Conservation (phyloP, 2,888 invertebrate species). For the Microctonus aethiopoides region DNA sequence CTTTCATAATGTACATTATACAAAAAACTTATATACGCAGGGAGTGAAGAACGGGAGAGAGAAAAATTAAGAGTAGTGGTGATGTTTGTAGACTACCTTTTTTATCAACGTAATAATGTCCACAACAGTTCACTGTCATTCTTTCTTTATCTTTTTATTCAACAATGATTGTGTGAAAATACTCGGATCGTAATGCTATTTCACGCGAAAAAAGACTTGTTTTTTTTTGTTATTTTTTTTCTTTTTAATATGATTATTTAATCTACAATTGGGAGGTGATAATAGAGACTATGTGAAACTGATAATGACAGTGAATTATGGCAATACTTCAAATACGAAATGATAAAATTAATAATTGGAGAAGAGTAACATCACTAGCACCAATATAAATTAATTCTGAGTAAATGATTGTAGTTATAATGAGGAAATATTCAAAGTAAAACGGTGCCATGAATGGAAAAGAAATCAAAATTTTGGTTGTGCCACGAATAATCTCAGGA, state of each 20-base stretch:
- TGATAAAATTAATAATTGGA: neutral
- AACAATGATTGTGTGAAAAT: neutral
- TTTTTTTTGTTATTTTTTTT: neutral
- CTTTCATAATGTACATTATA: slow-evolving; percentile 42
- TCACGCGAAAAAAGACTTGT: neutral
- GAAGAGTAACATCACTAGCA: neutral
- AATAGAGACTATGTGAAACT: neutral
- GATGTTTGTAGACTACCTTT: slow-evolving; percentile 39
- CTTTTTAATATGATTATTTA: neutral
- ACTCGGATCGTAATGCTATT: neutral
- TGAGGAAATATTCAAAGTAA: neutral
- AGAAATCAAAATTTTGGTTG: neutral
- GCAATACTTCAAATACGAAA: neutral
- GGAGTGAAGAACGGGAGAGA: neutral
- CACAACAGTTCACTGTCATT: slow-evolving; percentile 32
- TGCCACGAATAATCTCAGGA: neutral
- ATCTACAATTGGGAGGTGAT: neutral
- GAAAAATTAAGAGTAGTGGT: slow-evolving; percentile 36
- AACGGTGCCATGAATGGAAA: neutral
- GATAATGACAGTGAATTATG: neutral
- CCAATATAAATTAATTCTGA: neutral
- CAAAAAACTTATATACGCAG: neutral
- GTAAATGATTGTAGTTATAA: neutral
- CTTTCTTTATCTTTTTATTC: slow-evolving; percentile 14
- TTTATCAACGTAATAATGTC: slow-evolving; percentile 37